These are phyloP conservation scores for Tachystola acroxantha DNA, from an alignment of 2,888 invertebrate species.

Conservation along the genomic window DNA sequence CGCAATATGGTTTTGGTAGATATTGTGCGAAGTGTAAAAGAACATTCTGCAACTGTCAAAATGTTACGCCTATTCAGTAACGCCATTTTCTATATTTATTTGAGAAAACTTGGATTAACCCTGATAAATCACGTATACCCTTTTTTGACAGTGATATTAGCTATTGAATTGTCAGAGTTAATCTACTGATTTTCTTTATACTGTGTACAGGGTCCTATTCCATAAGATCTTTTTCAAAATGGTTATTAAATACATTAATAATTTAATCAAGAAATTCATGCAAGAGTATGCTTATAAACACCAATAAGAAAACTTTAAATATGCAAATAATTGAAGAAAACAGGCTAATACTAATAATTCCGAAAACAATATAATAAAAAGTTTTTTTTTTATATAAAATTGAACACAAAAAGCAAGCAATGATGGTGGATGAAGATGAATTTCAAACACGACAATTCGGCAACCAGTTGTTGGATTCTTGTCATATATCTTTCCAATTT, in stretches of 20 bases:
- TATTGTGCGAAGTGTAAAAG: too few species aligned
- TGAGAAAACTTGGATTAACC: too few species aligned
- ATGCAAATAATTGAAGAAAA: constrained; percentile 22
- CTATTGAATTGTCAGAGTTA: too few species aligned
- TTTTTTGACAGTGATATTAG: too few species aligned
- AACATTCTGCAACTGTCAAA: too few species aligned
- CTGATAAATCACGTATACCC: too few species aligned
- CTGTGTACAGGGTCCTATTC: not conserved
- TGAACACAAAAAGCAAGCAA: constrained; percentile 61
- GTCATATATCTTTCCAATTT: too few species aligned
- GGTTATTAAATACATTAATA: too few species aligned
- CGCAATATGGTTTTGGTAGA: too few species aligned
- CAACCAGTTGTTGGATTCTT: not conserved
- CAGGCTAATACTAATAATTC: constrained; percentile 20
- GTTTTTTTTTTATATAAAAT: constrained; percentile 16
- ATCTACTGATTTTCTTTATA: not conserved
- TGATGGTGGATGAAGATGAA: constrained; percentile 41
- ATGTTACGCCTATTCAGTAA: too few species aligned
- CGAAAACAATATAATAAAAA: constrained; percentile 22
- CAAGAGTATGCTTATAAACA: constrained; percentile 1
- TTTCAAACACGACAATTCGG: not conserved
- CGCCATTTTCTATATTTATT: too few species aligned
- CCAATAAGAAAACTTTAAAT: not conserved
- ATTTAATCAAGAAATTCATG: not conserved
- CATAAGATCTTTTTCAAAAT: too few species aligned